phyloP scores from a whole-genome alignment of 2,888 invertebrate genomes.

The Trichacis sp. region DNA sequence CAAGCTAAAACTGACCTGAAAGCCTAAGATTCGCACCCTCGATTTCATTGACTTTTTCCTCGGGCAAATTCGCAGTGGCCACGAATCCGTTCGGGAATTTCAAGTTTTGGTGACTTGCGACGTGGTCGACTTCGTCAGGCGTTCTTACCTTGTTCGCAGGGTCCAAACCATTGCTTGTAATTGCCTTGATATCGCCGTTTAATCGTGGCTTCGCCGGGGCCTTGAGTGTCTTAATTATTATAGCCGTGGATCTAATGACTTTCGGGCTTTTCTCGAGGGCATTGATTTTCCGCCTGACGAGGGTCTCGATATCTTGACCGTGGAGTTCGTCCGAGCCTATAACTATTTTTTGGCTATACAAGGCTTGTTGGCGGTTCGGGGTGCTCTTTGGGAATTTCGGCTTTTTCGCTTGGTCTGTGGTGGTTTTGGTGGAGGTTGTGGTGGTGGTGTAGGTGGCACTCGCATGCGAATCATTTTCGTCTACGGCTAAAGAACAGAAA shows the following conservation, averaged over 20 bases:
- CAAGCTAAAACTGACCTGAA: not conserved
- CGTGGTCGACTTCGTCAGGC: constrained; percentile 7
- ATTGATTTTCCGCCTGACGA: constrained; percentile 63
- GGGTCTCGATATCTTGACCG: constrained; percentile 61
- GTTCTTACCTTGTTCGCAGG: constrained; percentile 33
- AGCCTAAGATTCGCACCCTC: not conserved
- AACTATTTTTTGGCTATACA: constrained; percentile 67
- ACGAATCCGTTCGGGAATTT: constrained; percentile 6
- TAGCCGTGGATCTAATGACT: constrained; percentile 63
- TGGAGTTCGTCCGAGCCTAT: constrained; percentile 65
- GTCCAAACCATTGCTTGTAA: constrained; percentile 5
- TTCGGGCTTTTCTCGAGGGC: constrained; percentile 64
- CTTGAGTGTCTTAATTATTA: constrained; percentile 65
- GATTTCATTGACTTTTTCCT: constrained; percentile 6
- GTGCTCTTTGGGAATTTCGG: constrained; percentile 64
- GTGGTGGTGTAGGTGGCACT: constrained; percentile 61
- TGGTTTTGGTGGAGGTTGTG: constrained; percentile 50
- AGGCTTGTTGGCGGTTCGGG: constrained; percentile 58
- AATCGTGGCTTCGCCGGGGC: constrained; percentile 47
- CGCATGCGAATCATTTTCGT: constrained; percentile 66
- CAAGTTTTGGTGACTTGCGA: not conserved
- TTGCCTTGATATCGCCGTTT: constrained; percentile 35
- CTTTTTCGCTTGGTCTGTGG: constrained; percentile 61
- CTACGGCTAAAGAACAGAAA: constrained; percentile 68
- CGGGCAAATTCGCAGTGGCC: constrained; percentile 4